Evolutionary conservation across 2,888 invertebrate species (phyloP).

Genomic region (Palloptera scutellata): DNA sequence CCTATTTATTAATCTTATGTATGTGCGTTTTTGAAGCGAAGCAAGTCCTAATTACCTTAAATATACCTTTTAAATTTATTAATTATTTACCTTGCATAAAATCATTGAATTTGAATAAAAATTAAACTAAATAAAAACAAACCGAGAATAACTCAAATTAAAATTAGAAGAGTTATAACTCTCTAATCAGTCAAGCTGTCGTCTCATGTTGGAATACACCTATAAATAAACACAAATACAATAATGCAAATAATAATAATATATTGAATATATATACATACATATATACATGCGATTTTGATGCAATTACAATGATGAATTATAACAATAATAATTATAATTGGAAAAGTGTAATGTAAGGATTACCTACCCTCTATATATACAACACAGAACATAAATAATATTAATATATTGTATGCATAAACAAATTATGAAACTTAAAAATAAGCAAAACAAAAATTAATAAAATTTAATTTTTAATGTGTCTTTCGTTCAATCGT

Average conservation of each 20-base stretch:
- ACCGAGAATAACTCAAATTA: not conserved
- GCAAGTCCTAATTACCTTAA: slow-evolving; percentile 29
- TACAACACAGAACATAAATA: slow-evolving; percentile 22
- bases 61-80: slow-evolving; percentile 30
- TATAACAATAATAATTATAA: slow-evolving; percentile 56
- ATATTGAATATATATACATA: slow-evolving; percentile 41
- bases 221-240: slow-evolving; percentile 36
- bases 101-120: slow-evolving; percentile 11
- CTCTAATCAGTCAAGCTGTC: slow-evolving; percentile 38
- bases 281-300: slow-evolving; percentile 31
- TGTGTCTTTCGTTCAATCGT: slow-evolving; percentile 60
- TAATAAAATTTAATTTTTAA: slow-evolving; percentile 58
- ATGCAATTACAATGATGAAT: slow-evolving; percentile 39
- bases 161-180: slow-evolving; percentile 9
- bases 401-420: slow-evolving; percentile 29
- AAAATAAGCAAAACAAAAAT: slow-evolving; percentile 27
- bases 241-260: slow-evolving; percentile 40
- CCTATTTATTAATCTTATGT: slow-evolving; percentile 55
- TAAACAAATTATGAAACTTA: slow-evolving; percentile 43
- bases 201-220: slow-evolving; percentile 53
- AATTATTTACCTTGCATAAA: not conserved
- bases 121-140: not conserved
- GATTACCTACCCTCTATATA: slow-evolving; percentile 30
- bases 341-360: slow-evolving; percentile 41
- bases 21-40: slow-evolving; percentile 23